phyloP scores from a whole-genome alignment of 2,113 vertebrate species.

The Misgurnus mizolepis region DNA sequence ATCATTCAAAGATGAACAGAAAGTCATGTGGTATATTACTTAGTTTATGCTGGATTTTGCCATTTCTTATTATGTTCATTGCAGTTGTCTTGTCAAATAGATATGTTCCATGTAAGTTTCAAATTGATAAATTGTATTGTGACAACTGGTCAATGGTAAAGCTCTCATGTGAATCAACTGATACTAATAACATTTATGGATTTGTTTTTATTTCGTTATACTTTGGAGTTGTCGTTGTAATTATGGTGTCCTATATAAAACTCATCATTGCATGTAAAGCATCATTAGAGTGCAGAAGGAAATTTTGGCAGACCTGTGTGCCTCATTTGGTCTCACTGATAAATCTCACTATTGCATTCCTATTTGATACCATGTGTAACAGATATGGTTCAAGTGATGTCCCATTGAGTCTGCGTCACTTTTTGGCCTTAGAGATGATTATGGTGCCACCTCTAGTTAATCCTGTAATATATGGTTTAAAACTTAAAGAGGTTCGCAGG shows the following conservation, averaged over 20 bases:
- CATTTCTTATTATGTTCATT: conserved; percentile 4
- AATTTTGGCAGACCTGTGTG: conserved; percentile 50
- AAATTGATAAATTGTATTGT: conserved; percentile 33
- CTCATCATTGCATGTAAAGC: conserved; percentile 34
- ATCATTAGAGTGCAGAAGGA: conserved; percentile 40
- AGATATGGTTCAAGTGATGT: conserved; percentile 28
- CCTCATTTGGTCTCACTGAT: conserved; percentile 41
- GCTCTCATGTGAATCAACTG: conserved; percentile 22
- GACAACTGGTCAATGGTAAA: conserved; percentile 34
- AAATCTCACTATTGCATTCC: conserved; percentile 32
- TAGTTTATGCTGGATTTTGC: conserved; percentile 26
- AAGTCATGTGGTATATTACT: conserved; percentile 9
- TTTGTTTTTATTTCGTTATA: conserved; percentile 8
- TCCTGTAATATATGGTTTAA: conserved; percentile 46
- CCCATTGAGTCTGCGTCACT: neutral
- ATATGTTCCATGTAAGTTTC: neutral
- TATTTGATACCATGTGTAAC: conserved; percentile 44
- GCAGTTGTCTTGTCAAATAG: neutral
- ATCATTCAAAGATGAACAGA: conserved; percentile 14
- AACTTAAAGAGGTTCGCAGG: conserved; percentile 34
- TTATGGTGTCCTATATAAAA: conserved; percentile 39
- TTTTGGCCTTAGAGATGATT: conserved; percentile 35
- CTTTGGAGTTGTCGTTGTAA: neutral
- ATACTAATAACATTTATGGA: conserved; percentile 24
- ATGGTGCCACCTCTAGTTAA: conserved; percentile 45